These are phyloP conservation scores for Nomada fabriciana DNA, from an alignment of 2,888 invertebrate genomes.

Conservation along the genomic window DNA sequence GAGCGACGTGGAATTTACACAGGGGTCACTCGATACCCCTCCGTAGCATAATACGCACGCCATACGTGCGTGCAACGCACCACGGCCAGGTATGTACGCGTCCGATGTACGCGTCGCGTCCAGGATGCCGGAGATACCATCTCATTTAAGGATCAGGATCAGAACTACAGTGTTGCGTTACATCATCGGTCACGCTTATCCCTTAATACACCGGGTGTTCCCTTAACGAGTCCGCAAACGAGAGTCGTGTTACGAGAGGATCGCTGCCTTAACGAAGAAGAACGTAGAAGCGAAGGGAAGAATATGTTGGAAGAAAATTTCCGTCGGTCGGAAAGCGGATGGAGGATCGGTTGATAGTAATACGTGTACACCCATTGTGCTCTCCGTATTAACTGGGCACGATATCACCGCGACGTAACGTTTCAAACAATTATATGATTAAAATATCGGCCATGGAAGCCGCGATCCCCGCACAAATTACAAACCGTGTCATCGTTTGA, in stretches of 20 bases:
- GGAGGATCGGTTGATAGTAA: background rate
- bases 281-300: background rate
- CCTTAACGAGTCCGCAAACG: slow-evolving; percentile 81
- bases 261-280: slow-evolving; percentile 20
- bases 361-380: background rate
- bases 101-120: slow-evolving; percentile 62
- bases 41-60: slow-evolving; percentile 59
- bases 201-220: slow-evolving; percentile 81
- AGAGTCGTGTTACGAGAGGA: slow-evolving; percentile 76
- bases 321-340: background rate
- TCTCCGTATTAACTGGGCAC: background rate
- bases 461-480: slow-evolving; percentile 23
- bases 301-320: background rate
- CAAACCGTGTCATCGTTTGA: slow-evolving; percentile 37
- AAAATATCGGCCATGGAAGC: slow-evolving; percentile 29
- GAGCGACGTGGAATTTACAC: slow-evolving; percentile 58
- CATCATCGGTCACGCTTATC: slow-evolving; percentile 81
- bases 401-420: slow-evolving; percentile 14
- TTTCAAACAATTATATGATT: slow-evolving; percentile 40
- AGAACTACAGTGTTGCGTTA: slow-evolving; percentile 81
- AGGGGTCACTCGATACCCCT: slow-evolving; percentile 62
- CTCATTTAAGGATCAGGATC: slow-evolving; percentile 81
- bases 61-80: slow-evolving; percentile 52
- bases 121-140: slow-evolving; percentile 75
- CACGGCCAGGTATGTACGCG: slow-evolving; percentile 56